Percentiles rank a stretch among this genome's conserved stretches.
Conservation (phyloP, 1,140 invertebrate genomes). For the Eubasilissa regina region DNA sequence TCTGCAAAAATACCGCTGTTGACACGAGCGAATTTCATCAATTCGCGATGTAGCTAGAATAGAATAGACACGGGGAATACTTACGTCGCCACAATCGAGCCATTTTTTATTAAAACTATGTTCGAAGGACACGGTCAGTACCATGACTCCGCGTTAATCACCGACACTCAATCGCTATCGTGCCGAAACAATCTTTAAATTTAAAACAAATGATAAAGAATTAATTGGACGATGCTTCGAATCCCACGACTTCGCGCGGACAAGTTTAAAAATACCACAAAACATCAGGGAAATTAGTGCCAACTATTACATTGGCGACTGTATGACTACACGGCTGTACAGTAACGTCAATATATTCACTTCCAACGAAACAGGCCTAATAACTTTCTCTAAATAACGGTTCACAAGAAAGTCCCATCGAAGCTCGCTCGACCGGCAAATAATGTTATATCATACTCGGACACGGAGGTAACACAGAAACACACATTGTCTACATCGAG, state of each 20-base stretch:
- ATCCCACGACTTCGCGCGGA: constrained; percentile 21
- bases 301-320: constrained; percentile 1
- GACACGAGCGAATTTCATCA: too few relatives aligned
- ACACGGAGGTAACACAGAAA: too few relatives aligned
- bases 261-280: constrained; percentile 36
- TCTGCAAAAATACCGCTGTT: too few relatives aligned
- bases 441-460: background rate
- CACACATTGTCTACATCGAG: background rate
- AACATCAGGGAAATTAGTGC: constrained; percentile 21
- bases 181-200: background rate
- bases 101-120: constrained; percentile 27
- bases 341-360: background rate
- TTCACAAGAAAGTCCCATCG: background rate
- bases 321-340: too few relatives aligned
- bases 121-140: constrained; percentile 34
- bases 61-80: too few relatives aligned
- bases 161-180: background rate
- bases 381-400: background rate
- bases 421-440: background rate
- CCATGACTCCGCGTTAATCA: constrained; percentile 9
- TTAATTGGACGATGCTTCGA: background rate
- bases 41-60: too few relatives aligned
- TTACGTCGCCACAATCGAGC: constrained; percentile 21
- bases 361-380: background rate
- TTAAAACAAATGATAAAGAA: constrained; percentile 7